Base-by-base conservation (phyloP, 1,140 invertebrate species). In the Leptinotarsa undecemlineata region DNA sequence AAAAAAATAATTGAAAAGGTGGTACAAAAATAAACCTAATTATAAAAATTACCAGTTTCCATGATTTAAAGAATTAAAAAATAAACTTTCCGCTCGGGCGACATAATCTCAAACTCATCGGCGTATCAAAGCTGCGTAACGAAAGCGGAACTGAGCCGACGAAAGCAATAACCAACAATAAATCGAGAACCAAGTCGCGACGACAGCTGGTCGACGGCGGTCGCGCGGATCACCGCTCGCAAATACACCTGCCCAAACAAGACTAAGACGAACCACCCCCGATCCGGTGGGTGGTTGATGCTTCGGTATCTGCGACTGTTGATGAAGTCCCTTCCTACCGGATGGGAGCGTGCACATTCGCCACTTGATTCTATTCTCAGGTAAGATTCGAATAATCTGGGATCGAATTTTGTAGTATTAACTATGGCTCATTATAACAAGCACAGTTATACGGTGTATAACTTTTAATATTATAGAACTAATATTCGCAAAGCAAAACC, bases 171-270 rank as follows among this genome's bases (percentile, higher is more conserved):
- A 57, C 51, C 62, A 64, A 19, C 62, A 26, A 61, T 13, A 61
- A 26, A 57, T 17, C 51, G 62, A 66, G 51, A 57, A 42, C 23
- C n/a, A 21, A 69, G 68, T 73, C 68, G 74, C 64, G 76, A 73
- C 74, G 76, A 76, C 78, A 79, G 78, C 76, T 79, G 78, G 78
- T 19, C 51, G 51, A 19, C 51, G 51, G 74, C 78, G 78, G 74
- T 71, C 72, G 64, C 76, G 73, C 74, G 78, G 78, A 79, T 77
- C 78, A 75, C 76, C 73, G 78, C 76, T 77, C 70, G 78, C 78
- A 79, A 79, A 79, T 79, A 79, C 78, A 79, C 78, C 78, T 79
- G 78, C 78, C 60, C 78, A 79, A 79, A 79, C 72, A 79, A 73
- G 71, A 76, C 63, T 57, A 51, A 48, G 68, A 51, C 73, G 68